phyloP scores from a whole-genome alignment of 2,113 vertebrate species.

The Cervus canadensis region DNA sequence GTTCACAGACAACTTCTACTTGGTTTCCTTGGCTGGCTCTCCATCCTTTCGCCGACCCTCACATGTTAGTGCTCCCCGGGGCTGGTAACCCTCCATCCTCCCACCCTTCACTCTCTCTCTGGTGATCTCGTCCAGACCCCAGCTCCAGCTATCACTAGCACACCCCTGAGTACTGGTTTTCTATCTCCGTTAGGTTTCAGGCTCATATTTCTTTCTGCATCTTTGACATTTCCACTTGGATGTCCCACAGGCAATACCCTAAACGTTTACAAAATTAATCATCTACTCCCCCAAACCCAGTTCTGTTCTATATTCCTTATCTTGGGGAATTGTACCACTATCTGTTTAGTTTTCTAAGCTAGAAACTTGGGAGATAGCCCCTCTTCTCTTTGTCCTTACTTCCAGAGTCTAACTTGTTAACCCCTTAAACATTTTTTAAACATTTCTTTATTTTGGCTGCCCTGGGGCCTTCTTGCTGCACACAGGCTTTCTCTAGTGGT shows the following conservation, averaged over 20 bases:
- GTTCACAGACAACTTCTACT: background rate
- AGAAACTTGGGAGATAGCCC: background rate
- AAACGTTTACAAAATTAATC: background rate
- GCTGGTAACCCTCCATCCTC: background rate
- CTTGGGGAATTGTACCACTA: background rate
- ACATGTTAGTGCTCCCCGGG: background rate
- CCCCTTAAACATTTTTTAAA: background rate
- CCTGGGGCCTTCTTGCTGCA: background rate
- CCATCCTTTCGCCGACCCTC: background rate
- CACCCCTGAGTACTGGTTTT: background rate
- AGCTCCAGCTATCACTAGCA: background rate
- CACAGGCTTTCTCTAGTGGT: background rate
- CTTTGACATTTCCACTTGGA: background rate
- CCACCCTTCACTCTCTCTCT: background rate
- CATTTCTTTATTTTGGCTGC: background rate
- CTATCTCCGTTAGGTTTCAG: background rate
- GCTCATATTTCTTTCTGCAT: background rate
- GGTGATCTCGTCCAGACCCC: background rate
- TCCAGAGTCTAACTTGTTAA: background rate
- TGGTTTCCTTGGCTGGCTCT: background rate
- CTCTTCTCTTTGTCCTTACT: background rate
- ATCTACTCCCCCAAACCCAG: background rate
- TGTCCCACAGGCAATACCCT: background rate
- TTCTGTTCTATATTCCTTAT: background rate
- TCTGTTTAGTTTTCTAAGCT: background rate